Base-by-base conservation (phyloP, 2,888 invertebrate species). In the Euphydryas editha region DNA sequence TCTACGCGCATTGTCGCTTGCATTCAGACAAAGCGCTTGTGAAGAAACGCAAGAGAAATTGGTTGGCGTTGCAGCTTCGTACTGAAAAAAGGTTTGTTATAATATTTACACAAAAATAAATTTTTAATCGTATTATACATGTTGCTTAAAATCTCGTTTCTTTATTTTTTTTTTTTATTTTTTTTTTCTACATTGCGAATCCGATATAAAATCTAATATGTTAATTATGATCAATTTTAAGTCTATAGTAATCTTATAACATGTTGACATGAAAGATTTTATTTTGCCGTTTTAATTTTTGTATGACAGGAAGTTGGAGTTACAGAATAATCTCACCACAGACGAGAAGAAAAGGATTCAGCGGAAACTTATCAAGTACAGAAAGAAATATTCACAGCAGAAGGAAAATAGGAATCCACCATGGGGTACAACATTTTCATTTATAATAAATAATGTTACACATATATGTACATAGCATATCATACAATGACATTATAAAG, bases 1-100 rank as follows among this genome's bases (percentile, higher is more conserved):
- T 98, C 85, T 99, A 98, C 86, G 99, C 99, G 0, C 98, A 99
- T 82, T 99, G 99, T 84, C 97, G 97, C 84, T 93, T 98, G 56
- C 99, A 99, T 86, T 98, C 98, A 0, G 99, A 99, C 81, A 98
- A 98, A 86, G 95, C 96, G 5, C 94, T 97, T 68, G 96, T 98
- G 46, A 96, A 96, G 79, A 94, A 95, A 80, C 94, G 97, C 7
- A 95, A 95, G 79, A 93, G 96, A 5, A 98, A 98, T 83, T 98
- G 97, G 95, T 93, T 98, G 68, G 97, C 98, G 0, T 90, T 98
- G 62, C 97, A 98, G 81, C 93, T 98, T 73, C 94, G 98, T 71
- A 96, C 96, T 15, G 95, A 96, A 65, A 95, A 94, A 77, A 93
- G 95, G 81, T 93, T 13, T 21, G 17, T 21, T 49, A 3, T 49